Percentiles rank a stretch among this genome's conserved stretches.
phyloP scores from a whole-genome alignment of 2,113 vertebrate species.

The Sylvilagus bachmani region DNA sequence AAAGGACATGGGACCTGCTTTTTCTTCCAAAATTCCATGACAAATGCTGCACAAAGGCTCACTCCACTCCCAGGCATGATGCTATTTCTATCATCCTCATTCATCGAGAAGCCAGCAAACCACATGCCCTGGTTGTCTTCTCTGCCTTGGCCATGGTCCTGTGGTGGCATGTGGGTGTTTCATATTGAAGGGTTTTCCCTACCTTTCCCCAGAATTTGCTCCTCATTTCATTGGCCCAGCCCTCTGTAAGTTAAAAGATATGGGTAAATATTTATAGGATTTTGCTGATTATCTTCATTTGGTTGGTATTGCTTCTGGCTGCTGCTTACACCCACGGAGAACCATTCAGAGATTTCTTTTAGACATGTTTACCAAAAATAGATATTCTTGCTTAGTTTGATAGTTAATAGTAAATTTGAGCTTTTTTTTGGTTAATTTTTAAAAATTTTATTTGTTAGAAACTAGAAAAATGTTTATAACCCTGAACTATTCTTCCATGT shows the following conservation, averaged over 20 bases:
- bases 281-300: neutral
- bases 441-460: neutral
- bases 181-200: neutral
- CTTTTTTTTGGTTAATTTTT: neutral
- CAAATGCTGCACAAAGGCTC: neutral
- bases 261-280: neutral
- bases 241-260: neutral
- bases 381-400: neutral
- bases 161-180: neutral
- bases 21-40: neutral
- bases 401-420: neutral
- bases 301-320: neutral
- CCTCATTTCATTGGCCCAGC: neutral
- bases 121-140: too few species aligned
- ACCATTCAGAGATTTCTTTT: neutral
- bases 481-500: neutral
- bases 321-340: neutral
- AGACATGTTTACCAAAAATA: conserved; percentile 10
- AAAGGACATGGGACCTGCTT: neutral
- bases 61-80: too few species aligned
- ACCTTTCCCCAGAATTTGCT: neutral
- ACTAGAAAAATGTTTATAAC: neutral
- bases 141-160: neutral
- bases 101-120: neutral
- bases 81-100: neutral